These are phyloP conservation scores for Geotrupes spiniger DNA, from an alignment of 2,888 invertebrate species.

Conservation along the genomic window DNA sequence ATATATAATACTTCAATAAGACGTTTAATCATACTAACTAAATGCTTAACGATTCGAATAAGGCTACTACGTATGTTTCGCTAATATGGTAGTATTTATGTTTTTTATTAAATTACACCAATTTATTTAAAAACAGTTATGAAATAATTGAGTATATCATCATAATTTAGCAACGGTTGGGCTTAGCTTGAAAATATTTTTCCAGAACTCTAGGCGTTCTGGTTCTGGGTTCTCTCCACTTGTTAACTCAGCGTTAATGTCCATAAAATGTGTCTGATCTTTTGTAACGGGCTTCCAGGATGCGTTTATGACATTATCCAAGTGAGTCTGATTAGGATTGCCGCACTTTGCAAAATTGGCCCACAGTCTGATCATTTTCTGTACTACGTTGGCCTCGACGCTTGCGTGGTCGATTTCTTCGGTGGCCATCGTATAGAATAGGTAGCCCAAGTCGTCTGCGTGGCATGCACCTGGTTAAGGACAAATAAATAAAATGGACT, in stretches of 20 bases:
- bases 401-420: background rate
- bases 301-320: slow-evolving; percentile 19
- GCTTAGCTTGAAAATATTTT: slow-evolving; percentile 16
- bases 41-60: too few relatives aligned
- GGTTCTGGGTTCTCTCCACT: slow-evolving; percentile 23
- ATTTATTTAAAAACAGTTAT: background rate
- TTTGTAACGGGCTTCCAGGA: slow-evolving; percentile 27
- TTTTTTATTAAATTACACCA: too few relatives aligned
- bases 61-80: too few relatives aligned
- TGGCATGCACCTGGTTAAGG: background rate
- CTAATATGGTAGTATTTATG: too few relatives aligned
- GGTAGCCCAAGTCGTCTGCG: background rate
- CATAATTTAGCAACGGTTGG: slow-evolving; percentile 11
- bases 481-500: background rate
- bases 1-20: too few relatives aligned
- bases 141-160: slow-evolving; percentile 2
- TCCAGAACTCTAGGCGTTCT: slow-evolving; percentile 32
- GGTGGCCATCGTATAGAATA: background rate
- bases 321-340: slow-evolving; percentile 27
- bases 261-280: slow-evolving; percentile 26
- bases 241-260: slow-evolving; percentile 24
- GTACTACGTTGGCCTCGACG: slow-evolving; percentile 31
- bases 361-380: slow-evolving; percentile 36
- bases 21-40: too few relatives aligned
- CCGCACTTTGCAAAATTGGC: slow-evolving; percentile 37